phyloP scores from a whole-genome alignment of 2,888 invertebrate genomes.

The Platypus cylindrus region DNA sequence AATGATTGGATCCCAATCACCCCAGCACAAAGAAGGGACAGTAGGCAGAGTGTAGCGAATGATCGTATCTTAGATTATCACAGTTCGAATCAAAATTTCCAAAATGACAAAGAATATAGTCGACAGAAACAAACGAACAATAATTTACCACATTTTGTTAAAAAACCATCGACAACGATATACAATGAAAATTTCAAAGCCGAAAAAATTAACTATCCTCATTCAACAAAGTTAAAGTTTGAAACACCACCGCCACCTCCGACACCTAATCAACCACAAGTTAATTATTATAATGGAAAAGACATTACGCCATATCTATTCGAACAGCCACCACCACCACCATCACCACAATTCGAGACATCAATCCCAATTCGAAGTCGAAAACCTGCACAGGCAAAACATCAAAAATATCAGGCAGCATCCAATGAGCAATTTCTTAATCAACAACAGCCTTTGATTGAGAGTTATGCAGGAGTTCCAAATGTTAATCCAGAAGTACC shows the following conservation, averaged over 20 bases:
- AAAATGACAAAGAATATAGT: conserved; percentile 18
- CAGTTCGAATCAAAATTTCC: conserved; percentile 24
- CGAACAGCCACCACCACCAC: conserved; percentile 7
- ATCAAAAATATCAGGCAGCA: conserved; percentile 6
- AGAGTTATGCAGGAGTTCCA: conserved; percentile 10
- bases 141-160: conserved; percentile 28
- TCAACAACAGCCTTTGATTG: conserved; percentile 1
- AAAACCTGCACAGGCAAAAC: conserved; percentile 2
- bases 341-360: conserved; percentile 1
- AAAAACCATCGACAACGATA: conserved; percentile 29
- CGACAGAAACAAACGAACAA: conserved; percentile 20
- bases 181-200: conserved; percentile 9
- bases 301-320: conserved; percentile 6
- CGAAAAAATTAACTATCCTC: too few species aligned
- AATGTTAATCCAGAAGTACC: conserved; percentile 16
- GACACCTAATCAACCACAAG: conserved; percentile 11
- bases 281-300: conserved; percentile 14
- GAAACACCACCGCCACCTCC: conserved; percentile 23
- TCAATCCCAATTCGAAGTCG: too few species aligned
- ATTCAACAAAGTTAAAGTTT: conserved; percentile 20
- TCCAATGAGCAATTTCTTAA: conserved; percentile 1
- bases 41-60: conserved; percentile 23
- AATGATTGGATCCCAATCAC: conserved; percentile 45
- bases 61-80: conserved; percentile 30
- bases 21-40: conserved; percentile 23